phyloP scores from a whole-genome alignment of 1,140 invertebrate genomes.

The Bradysia coprophila region DNA sequence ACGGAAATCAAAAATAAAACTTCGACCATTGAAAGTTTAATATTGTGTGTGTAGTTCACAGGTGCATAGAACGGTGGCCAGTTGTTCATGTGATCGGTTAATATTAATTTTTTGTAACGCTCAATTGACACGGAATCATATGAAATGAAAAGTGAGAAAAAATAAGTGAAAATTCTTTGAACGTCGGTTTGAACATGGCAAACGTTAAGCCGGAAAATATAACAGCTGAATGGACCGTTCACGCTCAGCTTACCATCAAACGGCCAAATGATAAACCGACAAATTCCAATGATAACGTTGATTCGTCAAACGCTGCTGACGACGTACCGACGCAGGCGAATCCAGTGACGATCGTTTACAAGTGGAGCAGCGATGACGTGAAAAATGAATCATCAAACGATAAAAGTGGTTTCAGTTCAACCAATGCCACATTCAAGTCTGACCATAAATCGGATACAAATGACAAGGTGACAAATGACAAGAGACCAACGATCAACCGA shows the following conservation, averaged over 20 bases:
- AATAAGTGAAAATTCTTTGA: too few species aligned
- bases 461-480: too few species aligned
- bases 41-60: too few species aligned
- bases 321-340: slow-evolving; percentile 8
- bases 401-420: background rate
- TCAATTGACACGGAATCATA: background rate
- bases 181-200: too few species aligned
- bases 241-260: slow-evolving; percentile 20
- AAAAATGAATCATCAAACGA: slow-evolving; percentile 1
- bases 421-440: background rate
- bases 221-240: slow-evolving; percentile 23
- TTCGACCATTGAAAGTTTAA: too few species aligned
- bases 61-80: too few species aligned
- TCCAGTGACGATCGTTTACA: slow-evolving; percentile 17
- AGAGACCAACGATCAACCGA: too few species aligned
- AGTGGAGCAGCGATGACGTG: slow-evolving; percentile 10
- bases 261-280: slow-evolving; percentile 11
- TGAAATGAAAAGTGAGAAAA: background rate
- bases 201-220: slow-evolving; percentile 8
- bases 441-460: too few species aligned
- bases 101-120: too few species aligned
- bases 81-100: too few species aligned
- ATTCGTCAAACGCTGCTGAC: background rate
- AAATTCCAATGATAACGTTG: background rate
- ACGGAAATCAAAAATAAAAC: too few species aligned